Evolutionary conservation across 1,140 invertebrate genomes (phyloP).

Genomic region (Drosophila simulans): DNA sequence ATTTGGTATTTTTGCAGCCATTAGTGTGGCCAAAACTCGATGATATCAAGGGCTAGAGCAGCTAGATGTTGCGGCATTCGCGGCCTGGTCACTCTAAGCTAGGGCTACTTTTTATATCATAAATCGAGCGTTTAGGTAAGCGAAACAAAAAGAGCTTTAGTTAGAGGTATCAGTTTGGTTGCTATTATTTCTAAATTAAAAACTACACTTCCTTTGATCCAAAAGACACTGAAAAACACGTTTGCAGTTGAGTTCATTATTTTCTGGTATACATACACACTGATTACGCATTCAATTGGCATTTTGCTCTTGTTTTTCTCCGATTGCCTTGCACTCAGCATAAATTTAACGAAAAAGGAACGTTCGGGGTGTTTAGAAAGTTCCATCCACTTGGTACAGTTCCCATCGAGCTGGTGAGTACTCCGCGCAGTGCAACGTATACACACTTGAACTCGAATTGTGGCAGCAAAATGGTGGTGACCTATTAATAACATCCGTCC

Average conservation of each 20-base stretch:
- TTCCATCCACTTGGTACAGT: conserved; percentile 33
- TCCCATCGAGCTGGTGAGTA: conserved; percentile 20
- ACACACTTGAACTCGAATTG: neutral
- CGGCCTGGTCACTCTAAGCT: neutral
- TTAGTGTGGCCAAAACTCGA: conserved; percentile 1
- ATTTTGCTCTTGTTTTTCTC: neutral
- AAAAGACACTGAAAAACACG: conserved; percentile 15
- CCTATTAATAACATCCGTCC: conserved; percentile 33
- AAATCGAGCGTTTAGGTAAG: neutral
- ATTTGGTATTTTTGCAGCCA: neutral
- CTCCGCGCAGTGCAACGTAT: neutral
- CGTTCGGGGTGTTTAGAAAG: neutral
- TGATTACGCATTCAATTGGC: conserved; percentile 23
- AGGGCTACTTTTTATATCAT: neutral
- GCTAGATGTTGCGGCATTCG: neutral
- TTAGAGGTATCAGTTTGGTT: neutral
- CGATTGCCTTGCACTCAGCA: neutral
- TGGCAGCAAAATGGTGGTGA: conserved; percentile 57
- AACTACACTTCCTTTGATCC: neutral
- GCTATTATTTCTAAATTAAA: neutral
- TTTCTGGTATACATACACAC: conserved; percentile 31
- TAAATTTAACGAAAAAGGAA: neutral
- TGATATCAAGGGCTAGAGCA: conserved; percentile 1
- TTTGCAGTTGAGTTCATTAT: conserved; percentile 8
- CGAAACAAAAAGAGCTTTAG: neutral